Percentiles rank a stretch among this genome's conserved stretches.
These are phyloP conservation scores for Ostrea denselamellosa DNA, from an alignment of 1,140 invertebrate genomes.

Conservation along the genomic window DNA sequence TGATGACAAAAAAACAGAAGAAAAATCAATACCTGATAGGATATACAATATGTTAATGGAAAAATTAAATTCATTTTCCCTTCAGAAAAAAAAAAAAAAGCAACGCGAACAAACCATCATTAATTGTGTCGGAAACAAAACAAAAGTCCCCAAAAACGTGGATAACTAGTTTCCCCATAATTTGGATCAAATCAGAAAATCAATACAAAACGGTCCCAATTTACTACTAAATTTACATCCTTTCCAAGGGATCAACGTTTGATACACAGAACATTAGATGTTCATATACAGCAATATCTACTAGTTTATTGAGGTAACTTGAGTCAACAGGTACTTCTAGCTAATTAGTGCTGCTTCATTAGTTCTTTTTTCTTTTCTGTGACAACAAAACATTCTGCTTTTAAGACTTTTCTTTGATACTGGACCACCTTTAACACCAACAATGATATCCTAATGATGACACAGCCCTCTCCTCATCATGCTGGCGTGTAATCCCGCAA, in stretches of 20 bases:
- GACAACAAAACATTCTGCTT: not conserved
- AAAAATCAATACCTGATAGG: not conserved
- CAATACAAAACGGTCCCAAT: not conserved
- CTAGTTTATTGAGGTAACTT: no score
- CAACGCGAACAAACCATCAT: no score
- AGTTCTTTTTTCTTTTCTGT: no score
- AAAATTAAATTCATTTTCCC: not conserved
- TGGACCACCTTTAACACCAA: not conserved
- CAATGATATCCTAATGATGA: not conserved
- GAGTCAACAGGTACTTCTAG: no score
- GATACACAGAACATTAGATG: no score
- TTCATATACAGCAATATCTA: no score
- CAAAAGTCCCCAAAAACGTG: no score
- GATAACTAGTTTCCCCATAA: not conserved
- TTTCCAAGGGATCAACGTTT: no score
- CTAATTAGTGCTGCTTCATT: no score
- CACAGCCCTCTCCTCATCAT: not conserved
- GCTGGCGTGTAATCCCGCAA: constrained; percentile 6
- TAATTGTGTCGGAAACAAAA: no score
- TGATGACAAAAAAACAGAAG: not conserved
- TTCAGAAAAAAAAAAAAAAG: not conserved
- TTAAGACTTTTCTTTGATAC: not conserved
- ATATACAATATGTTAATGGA: not conserved
- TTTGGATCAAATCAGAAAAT: not conserved
- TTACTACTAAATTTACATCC: no score